Conservation (phyloP, 2,888 invertebrate species). For the Rotaria magnacalcarata region DNA sequence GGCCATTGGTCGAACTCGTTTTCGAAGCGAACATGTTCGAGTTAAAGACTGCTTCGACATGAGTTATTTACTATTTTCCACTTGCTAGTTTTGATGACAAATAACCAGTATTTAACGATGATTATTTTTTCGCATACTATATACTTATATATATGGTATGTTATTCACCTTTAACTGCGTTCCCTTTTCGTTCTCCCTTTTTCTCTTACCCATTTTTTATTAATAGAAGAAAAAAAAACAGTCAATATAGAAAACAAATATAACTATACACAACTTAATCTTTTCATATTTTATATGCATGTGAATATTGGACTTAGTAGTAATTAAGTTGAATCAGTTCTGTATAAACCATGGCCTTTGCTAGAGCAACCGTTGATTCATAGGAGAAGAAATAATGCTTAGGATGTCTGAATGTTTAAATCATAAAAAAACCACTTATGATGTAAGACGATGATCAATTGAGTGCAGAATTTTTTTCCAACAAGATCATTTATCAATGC, state of each 20-base stretch:
- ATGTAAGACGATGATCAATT: too few relatives aligned
- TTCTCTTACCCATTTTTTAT: background rate
- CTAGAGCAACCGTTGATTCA: too few relatives aligned
- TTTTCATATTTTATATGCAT: background rate
- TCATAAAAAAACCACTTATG: too few relatives aligned
- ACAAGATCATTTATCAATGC: too few relatives aligned
- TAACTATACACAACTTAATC: background rate
- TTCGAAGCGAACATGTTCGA: background rate
- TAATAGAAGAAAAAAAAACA: background rate
- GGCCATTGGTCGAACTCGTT: background rate
- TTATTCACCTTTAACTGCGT: background rate
- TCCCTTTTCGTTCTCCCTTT: background rate
- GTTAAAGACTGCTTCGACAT: background rate
- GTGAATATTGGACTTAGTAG: background rate
- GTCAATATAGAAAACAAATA: slow-evolving; percentile 9
- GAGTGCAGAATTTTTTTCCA: too few relatives aligned
- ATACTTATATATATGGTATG: background rate
- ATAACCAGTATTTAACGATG: background rate
- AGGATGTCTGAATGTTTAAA: too few relatives aligned
- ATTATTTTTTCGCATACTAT: background rate
- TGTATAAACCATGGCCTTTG: background rate
- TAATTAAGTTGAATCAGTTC: background rate
- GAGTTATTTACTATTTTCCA: background rate
- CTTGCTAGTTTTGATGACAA: background rate
- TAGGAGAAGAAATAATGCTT: too few relatives aligned